These are phyloP conservation scores for Brachycybe producta DNA, from an alignment of 2,888 invertebrate species.

Conservation along the genomic window DNA sequence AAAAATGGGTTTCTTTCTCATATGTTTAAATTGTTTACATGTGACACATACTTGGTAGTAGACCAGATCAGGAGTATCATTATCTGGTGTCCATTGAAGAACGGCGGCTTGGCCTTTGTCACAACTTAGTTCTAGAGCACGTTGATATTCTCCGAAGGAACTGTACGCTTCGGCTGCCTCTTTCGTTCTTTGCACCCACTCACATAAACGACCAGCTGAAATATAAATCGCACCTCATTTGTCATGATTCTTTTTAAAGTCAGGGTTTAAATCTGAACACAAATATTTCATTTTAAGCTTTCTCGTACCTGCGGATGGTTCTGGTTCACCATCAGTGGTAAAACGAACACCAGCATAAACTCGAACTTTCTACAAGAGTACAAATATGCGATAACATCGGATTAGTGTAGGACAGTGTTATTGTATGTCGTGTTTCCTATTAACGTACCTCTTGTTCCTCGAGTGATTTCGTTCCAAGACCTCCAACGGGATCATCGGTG, in stretches of 20 bases:
- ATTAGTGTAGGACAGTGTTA: too few species aligned
- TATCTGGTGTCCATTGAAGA: slow-evolving; percentile 74
- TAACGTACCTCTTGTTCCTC: slow-evolving; percentile 59
- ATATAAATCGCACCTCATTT: slow-evolving; percentile 1
- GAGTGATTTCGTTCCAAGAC: slow-evolving; percentile 67
- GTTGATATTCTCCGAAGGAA: slow-evolving; percentile 80
- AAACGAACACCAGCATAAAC: slow-evolving; percentile 70
- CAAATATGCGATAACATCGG: too few species aligned
- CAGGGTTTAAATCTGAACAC: not conserved
- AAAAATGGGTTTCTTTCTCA: not conserved
- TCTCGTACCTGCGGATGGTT: slow-evolving; percentile 50
- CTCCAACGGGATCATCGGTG: slow-evolving; percentile 81
- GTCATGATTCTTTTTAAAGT: not conserved
- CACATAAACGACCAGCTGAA: slow-evolving; percentile 61
- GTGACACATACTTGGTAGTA: slow-evolving; percentile 63
- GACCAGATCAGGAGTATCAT: slow-evolving; percentile 73
- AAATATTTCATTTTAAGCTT: too few species aligned
- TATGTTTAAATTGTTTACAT: slow-evolving; percentile 3
- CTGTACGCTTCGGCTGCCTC: slow-evolving; percentile 61
- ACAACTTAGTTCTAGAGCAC: slow-evolving; percentile 66
- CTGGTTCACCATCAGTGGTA: slow-evolving; percentile 50
- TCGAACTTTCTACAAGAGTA: slow-evolving; percentile 50
- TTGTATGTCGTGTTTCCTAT: too few species aligned
- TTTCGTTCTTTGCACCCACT: slow-evolving; percentile 57
- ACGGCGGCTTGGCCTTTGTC: slow-evolving; percentile 51